phyloP scores from a whole-genome alignment of 2,888 invertebrate species.

The Ectemnius cavifrons region DNA sequence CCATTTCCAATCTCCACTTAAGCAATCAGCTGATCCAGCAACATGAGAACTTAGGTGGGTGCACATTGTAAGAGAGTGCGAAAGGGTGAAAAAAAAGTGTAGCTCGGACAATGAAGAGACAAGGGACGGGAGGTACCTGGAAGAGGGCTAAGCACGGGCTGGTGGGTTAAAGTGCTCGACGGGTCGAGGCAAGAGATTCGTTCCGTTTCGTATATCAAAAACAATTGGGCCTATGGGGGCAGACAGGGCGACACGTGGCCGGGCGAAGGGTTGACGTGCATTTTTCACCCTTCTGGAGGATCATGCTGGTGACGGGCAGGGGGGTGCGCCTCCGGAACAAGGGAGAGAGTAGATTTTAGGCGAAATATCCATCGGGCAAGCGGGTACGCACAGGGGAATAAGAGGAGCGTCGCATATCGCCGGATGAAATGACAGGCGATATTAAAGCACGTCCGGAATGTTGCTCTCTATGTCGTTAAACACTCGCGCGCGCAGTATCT shows the following conservation, averaged over 20 bases:
- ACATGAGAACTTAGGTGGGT: not conserved
- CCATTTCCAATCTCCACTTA: not conserved
- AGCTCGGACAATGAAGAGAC: not conserved
- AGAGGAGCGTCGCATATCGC: conserved; percentile 35
- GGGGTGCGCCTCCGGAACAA: conserved; percentile 17
- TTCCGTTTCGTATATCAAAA: conserved; percentile 72
- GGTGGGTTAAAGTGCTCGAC: conserved; percentile 43
- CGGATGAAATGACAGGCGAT: conserved; percentile 66
- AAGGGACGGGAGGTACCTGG: not conserved
- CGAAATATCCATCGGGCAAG: conserved; percentile 26
- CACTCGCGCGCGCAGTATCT: conserved; percentile 42
- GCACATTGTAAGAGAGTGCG: conserved; percentile 5
- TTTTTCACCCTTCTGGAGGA: conserved; percentile 9
- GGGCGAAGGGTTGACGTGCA: conserved; percentile 59
- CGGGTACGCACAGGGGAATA: conserved; percentile 18
- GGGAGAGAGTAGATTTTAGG: conserved; percentile 44
- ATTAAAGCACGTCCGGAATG: conserved; percentile 68
- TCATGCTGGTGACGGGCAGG: conserved; percentile 6
- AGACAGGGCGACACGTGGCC: conserved; percentile 34
- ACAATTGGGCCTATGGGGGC: conserved; percentile 62
- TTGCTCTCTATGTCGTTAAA: conserved; percentile 61
- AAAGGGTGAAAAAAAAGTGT: not conserved
- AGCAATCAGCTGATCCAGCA: not conserved
- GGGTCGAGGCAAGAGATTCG: conserved; percentile 56
- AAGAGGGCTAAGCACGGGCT: not conserved